Conservation (phyloP, 2,797 vertebrate genomes). For the Parauchenoglanis punctatus region DNA sequence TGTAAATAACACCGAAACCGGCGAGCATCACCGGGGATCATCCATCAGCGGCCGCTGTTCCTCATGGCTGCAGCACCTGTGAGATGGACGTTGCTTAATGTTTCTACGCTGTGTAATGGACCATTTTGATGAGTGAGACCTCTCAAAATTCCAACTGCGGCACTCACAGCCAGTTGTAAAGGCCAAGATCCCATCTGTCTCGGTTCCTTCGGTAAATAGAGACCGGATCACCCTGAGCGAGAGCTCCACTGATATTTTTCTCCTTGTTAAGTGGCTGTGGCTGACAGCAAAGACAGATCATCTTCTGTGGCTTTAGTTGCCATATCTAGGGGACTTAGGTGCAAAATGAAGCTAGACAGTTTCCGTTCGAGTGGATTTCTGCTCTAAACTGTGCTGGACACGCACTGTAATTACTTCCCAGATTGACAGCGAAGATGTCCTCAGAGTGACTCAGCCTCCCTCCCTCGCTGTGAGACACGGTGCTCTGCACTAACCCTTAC, state of each 20-base stretch:
- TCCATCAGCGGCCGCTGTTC: conserved; percentile 51
- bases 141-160: conserved; percentile 58
- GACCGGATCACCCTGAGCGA: conserved; percentile 37
- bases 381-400: conserved; percentile 54
- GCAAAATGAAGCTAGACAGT: conserved; percentile 52
- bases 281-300: conserved; percentile 52
- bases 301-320: conserved; percentile 49
- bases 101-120: conserved; percentile 57
- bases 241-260: conserved; percentile 40
- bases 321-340: conserved; percentile 37
- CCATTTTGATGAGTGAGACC: conserved; percentile 63
- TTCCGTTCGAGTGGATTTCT: conserved; percentile 50
- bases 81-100: conserved; percentile 54
- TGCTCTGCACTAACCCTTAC: not conserved
- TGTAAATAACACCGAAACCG: conserved; percentile 44
- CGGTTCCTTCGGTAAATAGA: conserved; percentile 38
- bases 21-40: conserved; percentile 44
- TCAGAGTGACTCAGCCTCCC: conserved; percentile 11
- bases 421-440: conserved; percentile 59
- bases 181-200: conserved; percentile 52
- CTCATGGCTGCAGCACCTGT: conserved; percentile 50
- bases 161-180: conserved; percentile 44
- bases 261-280: conserved; percentile 48
- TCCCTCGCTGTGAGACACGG: not conserved
- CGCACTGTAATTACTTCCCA: conserved; percentile 58